A percentile compares a stretch with the other conserved stretches of the same genome.
These are phyloP conservation scores for Embidobia sp. DNA, from an alignment of 2,888 invertebrate species.

Conservation along the genomic window DNA sequence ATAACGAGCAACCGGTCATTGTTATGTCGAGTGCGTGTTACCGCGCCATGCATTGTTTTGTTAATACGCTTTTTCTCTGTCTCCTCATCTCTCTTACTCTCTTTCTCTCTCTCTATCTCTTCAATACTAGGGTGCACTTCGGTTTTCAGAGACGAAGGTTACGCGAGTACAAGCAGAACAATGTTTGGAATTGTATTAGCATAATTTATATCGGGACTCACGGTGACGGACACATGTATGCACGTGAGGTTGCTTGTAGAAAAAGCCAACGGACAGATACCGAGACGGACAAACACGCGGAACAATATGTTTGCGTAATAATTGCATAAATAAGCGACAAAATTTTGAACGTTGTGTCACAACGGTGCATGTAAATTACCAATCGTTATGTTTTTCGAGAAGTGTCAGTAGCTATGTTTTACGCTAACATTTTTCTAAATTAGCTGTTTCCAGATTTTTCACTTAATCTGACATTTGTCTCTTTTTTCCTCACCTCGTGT, in stretches of 20 bases:
- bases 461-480: too few relatives aligned
- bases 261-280: slow-evolving; percentile 20
- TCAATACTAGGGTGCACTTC: slow-evolving; percentile 12
- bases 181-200: slow-evolving; percentile 56
- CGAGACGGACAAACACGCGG: slow-evolving; percentile 23
- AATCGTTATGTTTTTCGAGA: too few relatives aligned
- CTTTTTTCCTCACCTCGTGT: too few relatives aligned
- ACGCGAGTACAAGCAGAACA: slow-evolving; percentile 41
- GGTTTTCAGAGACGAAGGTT: slow-evolving; percentile 41
- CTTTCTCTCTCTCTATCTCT: not conserved
- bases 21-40: slow-evolving; percentile 51
- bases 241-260: slow-evolving; percentile 23
- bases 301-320: slow-evolving; percentile 57
- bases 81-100: not conserved
- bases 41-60: slow-evolving; percentile 35
- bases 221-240: slow-evolving; percentile 51
- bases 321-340: slow-evolving; percentile 33
- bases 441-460: too few relatives aligned
- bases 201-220: slow-evolving; percentile 45
- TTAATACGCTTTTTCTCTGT: slow-evolving; percentile 23
- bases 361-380: not conserved
- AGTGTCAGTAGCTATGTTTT: too few relatives aligned
- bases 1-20: slow-evolving; percentile 53
- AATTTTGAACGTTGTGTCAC: not conserved
- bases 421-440: too few relatives aligned